Evolutionary conservation across 2,888 invertebrate genomes (phyloP), one percentile per base, ranked within the genome.

Genomic region (Magallana nippona): DNA sequence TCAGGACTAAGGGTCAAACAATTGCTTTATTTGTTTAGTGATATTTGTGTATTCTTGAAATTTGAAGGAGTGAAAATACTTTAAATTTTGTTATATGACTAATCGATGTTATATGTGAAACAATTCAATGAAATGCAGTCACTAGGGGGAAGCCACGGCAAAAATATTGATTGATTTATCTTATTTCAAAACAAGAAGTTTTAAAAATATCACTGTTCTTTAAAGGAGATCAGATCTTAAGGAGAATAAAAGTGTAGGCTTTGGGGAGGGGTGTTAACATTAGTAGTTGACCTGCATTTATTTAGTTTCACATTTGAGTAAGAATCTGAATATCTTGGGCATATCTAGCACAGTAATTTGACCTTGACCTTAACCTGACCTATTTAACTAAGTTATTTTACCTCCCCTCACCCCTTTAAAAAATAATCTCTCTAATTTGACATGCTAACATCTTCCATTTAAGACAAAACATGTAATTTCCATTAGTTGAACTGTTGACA

Each of bases 31-130:
- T 71, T 71, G 27, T 71, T 32, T 15, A 71, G 71, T 10, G 10
- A 71, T 71, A 71, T 71, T 71, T 27, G 27, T 22, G 22, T 71
- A 60, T 32, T 71, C 71, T 32, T 71, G 27, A 27, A 71, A 71
- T 71, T 71, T 71, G 71, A 71, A 71, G 71, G 71, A 22, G 27
- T 32, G 32, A 71, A 27, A 27, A 71, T 71, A 13, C 71, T 71
- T 71, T 13, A 71, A 27, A 71, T 13, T 71, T 71, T 71, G 22
- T 71, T 71, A 32, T 71, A 15, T 71, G 27, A 22, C 27, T 71
- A 15, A 27, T 71, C 27, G 27, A 71, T 71, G 13, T 60, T 60
- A 19, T 60, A 60, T 60, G 10, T 60, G 60, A 60, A 60, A n/a
- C n/a, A n/a, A n/a, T 60, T 10, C n/a, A 60, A n/a, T 8, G 19